Percentiles rank a stretch among this genome's conserved stretches.
These are phyloP conservation scores for Abrostola triplasia DNA, from an alignment of 2,888 invertebrate species.

Conservation along the genomic window DNA sequence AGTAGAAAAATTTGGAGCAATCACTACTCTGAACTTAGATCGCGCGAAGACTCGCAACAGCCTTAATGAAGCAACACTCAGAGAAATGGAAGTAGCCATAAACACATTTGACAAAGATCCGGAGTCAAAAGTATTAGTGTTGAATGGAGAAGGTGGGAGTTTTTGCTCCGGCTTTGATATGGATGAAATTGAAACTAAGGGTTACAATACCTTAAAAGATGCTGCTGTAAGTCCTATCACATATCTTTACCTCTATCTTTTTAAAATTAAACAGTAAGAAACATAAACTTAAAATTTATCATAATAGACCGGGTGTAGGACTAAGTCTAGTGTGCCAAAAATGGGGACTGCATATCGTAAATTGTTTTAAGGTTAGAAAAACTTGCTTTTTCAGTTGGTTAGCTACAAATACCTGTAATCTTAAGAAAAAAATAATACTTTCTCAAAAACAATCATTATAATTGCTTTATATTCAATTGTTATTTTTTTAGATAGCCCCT, in stretches of 20 bases:
- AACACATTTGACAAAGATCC: conserved; percentile 93
- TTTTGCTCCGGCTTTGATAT: conserved; percentile 98
- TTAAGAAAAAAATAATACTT: too few species aligned
- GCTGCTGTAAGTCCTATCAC: conserved; percentile 71
- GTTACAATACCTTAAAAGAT: conserved; percentile 76
- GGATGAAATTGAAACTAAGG: conserved; percentile 90
- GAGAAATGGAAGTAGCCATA: conserved; percentile 91
- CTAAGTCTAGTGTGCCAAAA: too few species aligned
- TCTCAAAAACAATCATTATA: too few species aligned
- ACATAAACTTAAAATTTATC: not conserved
- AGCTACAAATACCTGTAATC: too few species aligned
- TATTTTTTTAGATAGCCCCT: too few species aligned
- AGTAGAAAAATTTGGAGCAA: conserved; percentile 89
- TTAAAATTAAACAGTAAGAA: too few species aligned
- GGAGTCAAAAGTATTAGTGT: conserved; percentile 91
- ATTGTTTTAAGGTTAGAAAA: too few species aligned
- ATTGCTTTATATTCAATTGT: too few species aligned
- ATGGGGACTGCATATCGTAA: too few species aligned
- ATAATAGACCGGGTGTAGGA: too few species aligned
- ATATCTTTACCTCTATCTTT: too few species aligned
- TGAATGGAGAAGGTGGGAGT: conserved; percentile 97
- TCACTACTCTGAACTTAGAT: conserved; percentile 96
- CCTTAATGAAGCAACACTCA: conserved; percentile 91
- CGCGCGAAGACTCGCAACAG: conserved; percentile 95
- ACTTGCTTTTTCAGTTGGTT: too few species aligned